These are phyloP conservation scores for Zaprionus capensis DNA, from an alignment of 1,140 invertebrate genomes.

Conservation along the genomic window DNA sequence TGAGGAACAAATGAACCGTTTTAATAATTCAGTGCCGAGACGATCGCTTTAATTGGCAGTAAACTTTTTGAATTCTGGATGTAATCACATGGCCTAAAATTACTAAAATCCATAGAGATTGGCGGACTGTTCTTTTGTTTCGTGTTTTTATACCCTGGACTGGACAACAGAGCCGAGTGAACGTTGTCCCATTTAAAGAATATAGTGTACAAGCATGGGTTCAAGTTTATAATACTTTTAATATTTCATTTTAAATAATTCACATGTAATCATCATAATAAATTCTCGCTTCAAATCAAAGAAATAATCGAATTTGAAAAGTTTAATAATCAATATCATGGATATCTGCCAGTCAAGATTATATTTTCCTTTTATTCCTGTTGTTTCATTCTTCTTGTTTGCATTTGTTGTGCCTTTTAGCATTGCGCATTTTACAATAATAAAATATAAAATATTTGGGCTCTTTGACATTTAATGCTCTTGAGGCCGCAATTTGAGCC, in stretches of 20 bases:
- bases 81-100: not conserved
- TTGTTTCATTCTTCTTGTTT: not conserved
- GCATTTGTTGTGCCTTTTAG: constrained; percentile 20
- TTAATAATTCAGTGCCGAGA: not conserved
- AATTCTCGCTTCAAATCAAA: too few species aligned
- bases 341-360: not conserved
- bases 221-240: too few species aligned
- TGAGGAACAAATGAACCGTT: not conserved
- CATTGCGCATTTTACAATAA: constrained; percentile 42
- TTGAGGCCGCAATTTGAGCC: constrained; percentile 38
- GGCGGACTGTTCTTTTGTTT: not conserved
- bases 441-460: constrained; percentile 48
- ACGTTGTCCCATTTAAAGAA: not conserved
- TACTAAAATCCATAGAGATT: not conserved
- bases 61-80: not conserved
- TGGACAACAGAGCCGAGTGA: too few species aligned
- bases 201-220: not conserved
- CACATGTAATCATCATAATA: too few species aligned
- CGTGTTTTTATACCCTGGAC: not conserved
- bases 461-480: constrained; percentile 66
- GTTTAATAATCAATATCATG: not conserved
- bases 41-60: not conserved
- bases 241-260: too few species aligned
- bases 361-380: not conserved
- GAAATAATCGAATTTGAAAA: not conserved